Percentiles rank a stretch among this genome's conserved stretches.
These are phyloP conservation scores for Casuarius casuarius DNA, from an alignment of 2,113 vertebrate species.

Conservation along the genomic window DNA sequence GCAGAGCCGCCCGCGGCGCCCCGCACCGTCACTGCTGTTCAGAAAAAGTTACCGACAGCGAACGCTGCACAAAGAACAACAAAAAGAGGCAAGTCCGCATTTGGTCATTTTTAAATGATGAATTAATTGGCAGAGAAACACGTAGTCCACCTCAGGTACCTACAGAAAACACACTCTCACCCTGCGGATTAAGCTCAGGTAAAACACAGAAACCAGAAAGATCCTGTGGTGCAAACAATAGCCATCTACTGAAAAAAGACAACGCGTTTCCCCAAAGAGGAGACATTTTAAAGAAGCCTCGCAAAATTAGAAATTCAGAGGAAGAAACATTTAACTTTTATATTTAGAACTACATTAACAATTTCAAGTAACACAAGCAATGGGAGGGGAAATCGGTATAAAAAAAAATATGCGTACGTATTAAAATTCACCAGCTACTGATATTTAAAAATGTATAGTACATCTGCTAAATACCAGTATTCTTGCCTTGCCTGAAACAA, in stretches of 20 bases:
- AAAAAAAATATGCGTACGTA: background rate
- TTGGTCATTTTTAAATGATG: fast-evolving
- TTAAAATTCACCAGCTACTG: background rate
- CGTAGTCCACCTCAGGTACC: background rate
- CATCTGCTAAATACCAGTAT: background rate
- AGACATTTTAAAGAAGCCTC: background rate
- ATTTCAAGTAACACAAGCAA: background rate
- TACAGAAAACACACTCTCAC: background rate
- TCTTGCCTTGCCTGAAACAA: background rate
- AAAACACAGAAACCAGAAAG: background rate
- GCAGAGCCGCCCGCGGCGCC: background rate
- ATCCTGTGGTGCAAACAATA: background rate
- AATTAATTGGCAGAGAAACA: background rate
- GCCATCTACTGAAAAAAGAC: background rate
- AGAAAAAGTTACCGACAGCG: background rate
- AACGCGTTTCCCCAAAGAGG: background rate
- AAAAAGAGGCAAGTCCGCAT: fast-evolving
- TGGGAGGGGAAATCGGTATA: background rate
- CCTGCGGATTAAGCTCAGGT: background rate
- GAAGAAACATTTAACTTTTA: background rate
- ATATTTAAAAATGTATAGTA: background rate
- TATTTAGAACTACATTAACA: background rate
- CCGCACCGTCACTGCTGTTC: fast-evolving
- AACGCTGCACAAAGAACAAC: fast-evolving
- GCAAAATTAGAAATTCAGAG: background rate